These are phyloP conservation scores for Medauroidea extradentata DNA, from an alignment of 1,140 invertebrate genomes.

Conservation along the genomic window DNA sequence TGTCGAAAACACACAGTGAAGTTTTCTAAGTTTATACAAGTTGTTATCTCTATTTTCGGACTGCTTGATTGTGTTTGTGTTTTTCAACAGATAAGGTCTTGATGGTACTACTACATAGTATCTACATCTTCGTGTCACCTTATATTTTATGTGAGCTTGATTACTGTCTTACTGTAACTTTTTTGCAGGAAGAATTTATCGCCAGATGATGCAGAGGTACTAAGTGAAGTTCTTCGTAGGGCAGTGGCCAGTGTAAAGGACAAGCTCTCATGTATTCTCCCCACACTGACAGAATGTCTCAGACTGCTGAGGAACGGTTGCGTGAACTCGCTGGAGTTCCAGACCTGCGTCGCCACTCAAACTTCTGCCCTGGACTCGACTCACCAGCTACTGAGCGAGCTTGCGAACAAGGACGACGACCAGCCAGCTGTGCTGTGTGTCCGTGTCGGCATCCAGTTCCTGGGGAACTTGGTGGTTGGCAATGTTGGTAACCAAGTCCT, in stretches of 20 bases:
- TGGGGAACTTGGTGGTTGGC: constrained; percentile 26
- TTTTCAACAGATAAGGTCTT: too few species aligned
- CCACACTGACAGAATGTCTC: background rate
- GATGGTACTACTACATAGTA: too few species aligned
- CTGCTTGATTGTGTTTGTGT: too few species aligned
- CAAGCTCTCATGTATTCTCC: background rate
- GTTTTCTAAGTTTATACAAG: too few species aligned
- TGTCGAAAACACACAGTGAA: too few species aligned
- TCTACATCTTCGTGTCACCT: too few species aligned
- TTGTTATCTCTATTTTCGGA: too few species aligned
- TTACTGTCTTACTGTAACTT: too few species aligned
- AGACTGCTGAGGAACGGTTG: constrained; percentile 3
- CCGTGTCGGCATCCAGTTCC: constrained; percentile 23
- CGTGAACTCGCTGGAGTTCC: background rate
- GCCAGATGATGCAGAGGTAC: background rate
- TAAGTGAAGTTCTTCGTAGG: background rate
- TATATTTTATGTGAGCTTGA: too few species aligned
- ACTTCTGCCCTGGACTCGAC: background rate
- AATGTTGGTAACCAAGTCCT: constrained; percentile 19
- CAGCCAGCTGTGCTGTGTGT: constrained; percentile 5
- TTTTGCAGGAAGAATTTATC: background rate
- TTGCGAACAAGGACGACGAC: background rate
- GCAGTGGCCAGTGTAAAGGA: background rate
- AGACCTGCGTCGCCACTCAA: background rate
- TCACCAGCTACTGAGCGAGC: background rate